phyloP scores from a whole-genome alignment of 2,888 invertebrate genomes.

The Stenodera caucasica region DNA sequence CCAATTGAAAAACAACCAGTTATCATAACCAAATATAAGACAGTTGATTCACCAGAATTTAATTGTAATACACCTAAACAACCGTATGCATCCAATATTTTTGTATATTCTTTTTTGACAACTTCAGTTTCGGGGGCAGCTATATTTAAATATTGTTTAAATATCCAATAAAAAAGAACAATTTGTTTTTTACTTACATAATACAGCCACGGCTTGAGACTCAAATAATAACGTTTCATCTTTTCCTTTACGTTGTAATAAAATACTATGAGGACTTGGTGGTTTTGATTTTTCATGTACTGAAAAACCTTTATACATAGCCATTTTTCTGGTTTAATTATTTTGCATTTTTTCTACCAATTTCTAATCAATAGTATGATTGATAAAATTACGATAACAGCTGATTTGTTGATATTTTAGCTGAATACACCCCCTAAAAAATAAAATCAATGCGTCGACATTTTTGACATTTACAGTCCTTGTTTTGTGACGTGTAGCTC shows the following conservation, averaged over 20 bases:
- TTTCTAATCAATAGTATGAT: not conserved
- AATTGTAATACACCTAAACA: slow-evolving; percentile 92
- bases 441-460: slow-evolving; percentile 25
- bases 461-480: not conserved
- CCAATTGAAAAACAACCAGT: slow-evolving; percentile 97
- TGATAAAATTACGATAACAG: slow-evolving; percentile 19
- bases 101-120: slow-evolving; percentile 85
- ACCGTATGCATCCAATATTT: slow-evolving; percentile 93
- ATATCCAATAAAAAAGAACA: not conserved
- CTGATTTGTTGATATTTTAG: slow-evolving; percentile 26
- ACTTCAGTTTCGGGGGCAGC: slow-evolving; percentile 87
- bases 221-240: slow-evolving; percentile 88
- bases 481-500: not conserved
- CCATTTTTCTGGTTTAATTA: slow-evolving; percentile 62
- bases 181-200: slow-evolving; percentile 61
- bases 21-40: slow-evolving; percentile 88
- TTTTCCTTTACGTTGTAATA: slow-evolving; percentile 86
- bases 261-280: slow-evolving; percentile 84
- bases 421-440: slow-evolving; percentile 20
- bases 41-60: slow-evolving; percentile 80
- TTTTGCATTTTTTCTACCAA: slow-evolving; percentile 15
- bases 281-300: slow-evolving; percentile 86
- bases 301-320: slow-evolving; percentile 92
- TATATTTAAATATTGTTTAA: slow-evolving; percentile 36
- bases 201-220: slow-evolving; percentile 85